These are phyloP conservation scores for Origma solitaria DNA, from an alignment of 2,113 vertebrate genomes.

Conservation along the genomic window DNA sequence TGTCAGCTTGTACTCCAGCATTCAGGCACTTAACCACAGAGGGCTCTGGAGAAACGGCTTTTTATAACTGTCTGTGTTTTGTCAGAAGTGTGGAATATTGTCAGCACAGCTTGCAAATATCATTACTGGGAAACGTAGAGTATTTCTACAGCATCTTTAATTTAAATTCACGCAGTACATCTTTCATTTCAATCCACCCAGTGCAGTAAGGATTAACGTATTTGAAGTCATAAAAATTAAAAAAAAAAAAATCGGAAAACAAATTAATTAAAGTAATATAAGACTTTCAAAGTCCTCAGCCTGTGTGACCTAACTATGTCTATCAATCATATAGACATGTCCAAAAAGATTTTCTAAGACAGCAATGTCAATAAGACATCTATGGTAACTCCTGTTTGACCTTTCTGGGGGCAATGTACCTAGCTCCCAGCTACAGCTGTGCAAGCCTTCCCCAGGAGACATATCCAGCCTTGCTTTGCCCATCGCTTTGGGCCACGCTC, in stretches of 20 bases:
- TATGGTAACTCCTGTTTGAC: constrained; percentile 19
- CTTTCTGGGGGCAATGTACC: constrained; percentile 13
- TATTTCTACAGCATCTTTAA: not conserved
- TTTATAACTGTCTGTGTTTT: not conserved
- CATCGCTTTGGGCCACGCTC: not conserved
- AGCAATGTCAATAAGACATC: not conserved
- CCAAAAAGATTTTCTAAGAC: not conserved
- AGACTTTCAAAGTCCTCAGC: not conserved
- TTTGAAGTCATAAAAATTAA: not conserved
- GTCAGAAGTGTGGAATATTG: not conserved
- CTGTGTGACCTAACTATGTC: not conserved
- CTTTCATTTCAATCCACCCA: not conserved
- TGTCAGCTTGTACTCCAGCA: not conserved
- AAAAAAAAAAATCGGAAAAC: not conserved
- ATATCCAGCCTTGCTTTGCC: not conserved
- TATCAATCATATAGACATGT: not conserved
- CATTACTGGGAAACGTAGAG: not conserved
- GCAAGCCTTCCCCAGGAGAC: not conserved
- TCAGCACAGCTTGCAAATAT: not conserved
- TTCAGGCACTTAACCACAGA: not conserved
- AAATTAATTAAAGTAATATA: not conserved
- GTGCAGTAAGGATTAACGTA: not conserved
- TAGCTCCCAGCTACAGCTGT: not conserved
- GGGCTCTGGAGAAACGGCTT: not conserved
- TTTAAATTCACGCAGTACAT: not conserved